These are phyloP conservation scores for Serilophus lunatus DNA, from an alignment of 2,113 vertebrate species.

Conservation along the genomic window DNA sequence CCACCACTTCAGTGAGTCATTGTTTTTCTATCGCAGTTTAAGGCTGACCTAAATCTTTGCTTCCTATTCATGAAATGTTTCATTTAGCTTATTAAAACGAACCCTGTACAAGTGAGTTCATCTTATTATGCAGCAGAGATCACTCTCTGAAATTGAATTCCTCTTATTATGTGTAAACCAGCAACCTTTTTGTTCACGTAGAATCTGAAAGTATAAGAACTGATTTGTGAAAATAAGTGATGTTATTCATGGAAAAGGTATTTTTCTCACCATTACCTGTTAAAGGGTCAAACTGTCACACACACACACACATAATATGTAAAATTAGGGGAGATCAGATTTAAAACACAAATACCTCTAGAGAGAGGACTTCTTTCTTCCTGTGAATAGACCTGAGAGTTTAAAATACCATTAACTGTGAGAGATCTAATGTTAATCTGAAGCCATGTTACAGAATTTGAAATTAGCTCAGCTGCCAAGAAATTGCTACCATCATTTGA, in stretches of 20 bases:
- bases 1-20: neutral
- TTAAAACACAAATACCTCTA: neutral
- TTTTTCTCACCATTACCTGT: neutral
- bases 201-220: neutral
- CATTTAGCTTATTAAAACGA: constrained; percentile 31
- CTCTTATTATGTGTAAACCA: neutral
- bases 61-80: neutral
- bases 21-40: neutral
- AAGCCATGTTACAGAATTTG: neutral
- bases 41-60: neutral
- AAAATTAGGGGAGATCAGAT: neutral
- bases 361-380: neutral
- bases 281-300: neutral
- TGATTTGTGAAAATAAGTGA: neutral
- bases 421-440: neutral
- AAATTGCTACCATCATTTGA: neutral
- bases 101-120: neutral
- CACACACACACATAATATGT: neutral
- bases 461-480: neutral
- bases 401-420: neutral
- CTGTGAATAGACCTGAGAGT: neutral
- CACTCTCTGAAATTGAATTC: neutral
- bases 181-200: neutral
- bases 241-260: neutral
- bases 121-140: neutral